A percentile compares a stretch with the other conserved stretches of the same genome.
Conservation (phyloP, 2,113 vertebrate species). For the Genyomyrus donnyi region DNA sequence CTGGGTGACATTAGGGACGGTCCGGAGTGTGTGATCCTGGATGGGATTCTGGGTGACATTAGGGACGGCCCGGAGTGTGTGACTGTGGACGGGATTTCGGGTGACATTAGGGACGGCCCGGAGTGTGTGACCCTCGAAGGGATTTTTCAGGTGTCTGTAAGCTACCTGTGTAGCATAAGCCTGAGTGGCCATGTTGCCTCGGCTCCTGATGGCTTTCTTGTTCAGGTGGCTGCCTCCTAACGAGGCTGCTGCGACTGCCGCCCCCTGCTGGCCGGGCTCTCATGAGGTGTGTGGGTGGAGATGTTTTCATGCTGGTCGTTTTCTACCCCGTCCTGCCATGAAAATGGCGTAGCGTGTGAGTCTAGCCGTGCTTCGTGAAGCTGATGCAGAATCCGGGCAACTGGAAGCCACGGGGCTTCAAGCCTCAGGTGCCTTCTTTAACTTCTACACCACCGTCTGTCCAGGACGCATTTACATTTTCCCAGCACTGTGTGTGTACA, state of each 20-base stretch:
- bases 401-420: not conserved
- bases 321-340: not conserved
- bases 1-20: not conserved
- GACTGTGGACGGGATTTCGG: fast-evolving
- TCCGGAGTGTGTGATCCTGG: not conserved
- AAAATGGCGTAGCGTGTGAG: not conserved
- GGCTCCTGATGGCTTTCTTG: not conserved
- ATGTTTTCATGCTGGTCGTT: not conserved
- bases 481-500: not conserved
- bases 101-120: not conserved
- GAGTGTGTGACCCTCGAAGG: too few relatives aligned
- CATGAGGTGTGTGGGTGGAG: not conserved
- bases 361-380: not conserved
- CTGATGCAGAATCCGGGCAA: not conserved
- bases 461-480: not conserved
- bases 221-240: not conserved
- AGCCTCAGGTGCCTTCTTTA: not conserved
- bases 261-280: not conserved
- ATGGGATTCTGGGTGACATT: not conserved
- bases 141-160: not conserved
- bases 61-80: too few relatives aligned
- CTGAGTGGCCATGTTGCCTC: not conserved
- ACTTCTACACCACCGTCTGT: not conserved
- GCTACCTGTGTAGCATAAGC: not conserved
- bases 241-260: not conserved